A percentile compares a stretch with the other conserved stretches of the same genome.
Evolutionary conservation across 2,797 vertebrate genomes (phyloP).

Genomic region (Falco concolor): DNA sequence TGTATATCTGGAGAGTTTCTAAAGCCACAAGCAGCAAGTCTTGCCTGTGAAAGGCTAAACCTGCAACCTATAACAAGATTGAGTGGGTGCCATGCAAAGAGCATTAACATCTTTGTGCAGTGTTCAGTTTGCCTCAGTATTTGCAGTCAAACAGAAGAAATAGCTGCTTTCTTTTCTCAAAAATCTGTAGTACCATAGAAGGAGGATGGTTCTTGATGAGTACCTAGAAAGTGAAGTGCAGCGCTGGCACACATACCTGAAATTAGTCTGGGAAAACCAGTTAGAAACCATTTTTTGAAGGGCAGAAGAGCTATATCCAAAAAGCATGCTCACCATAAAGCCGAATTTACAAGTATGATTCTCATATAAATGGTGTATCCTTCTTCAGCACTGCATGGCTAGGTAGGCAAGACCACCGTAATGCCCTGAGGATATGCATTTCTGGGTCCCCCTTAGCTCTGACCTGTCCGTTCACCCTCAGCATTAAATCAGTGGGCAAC

Average conservation of each 20-base stretch:
- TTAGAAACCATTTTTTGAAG: neutral
- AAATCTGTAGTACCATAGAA: neutral
- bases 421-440: neutral
- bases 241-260: neutral
- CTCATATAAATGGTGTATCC: neutral
- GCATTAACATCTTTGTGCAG: neutral
- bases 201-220: neutral
- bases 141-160: neutral
- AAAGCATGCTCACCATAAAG: neutral
- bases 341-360: neutral
- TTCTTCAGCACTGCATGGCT: neutral
- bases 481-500: neutral
- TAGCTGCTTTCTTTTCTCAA: neutral
- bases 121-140: neutral
- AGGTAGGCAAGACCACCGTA: neutral
- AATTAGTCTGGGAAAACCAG: neutral
- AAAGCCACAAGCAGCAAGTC: neutral
- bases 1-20: neutral
- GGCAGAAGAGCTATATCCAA: neutral
- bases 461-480: neutral
- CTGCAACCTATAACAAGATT: rapidly evolving
- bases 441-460: neutral
- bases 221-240: neutral
- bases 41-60: neutral
- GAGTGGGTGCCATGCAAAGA: neutral